phyloP scores from a whole-genome alignment of 2,797 vertebrate genomes.

The Rhinophrynus dorsalis region DNA sequence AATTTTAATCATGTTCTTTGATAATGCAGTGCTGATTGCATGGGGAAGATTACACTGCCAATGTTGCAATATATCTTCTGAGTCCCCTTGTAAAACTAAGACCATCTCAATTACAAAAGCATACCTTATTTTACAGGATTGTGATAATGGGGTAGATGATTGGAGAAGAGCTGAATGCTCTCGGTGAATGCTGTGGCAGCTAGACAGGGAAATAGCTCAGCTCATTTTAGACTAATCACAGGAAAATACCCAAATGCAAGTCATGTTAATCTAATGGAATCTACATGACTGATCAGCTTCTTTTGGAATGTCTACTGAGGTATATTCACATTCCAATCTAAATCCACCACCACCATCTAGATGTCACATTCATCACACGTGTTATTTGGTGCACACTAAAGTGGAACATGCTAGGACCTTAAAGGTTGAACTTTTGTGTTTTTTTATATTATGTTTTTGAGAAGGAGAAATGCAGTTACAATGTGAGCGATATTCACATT shows the following conservation, averaged over 20 bases:
- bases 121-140: not conserved
- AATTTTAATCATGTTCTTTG: not conserved
- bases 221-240: not conserved
- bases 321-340: not conserved
- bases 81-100: not conserved
- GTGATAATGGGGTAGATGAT: slow-evolving; percentile 25
- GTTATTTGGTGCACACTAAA: no score
- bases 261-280: slow-evolving; percentile 31
- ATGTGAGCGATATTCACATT: not conserved
- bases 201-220: slow-evolving; percentile 17
- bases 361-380: no score
- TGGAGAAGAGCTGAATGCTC: not conserved
- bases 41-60: not conserved
- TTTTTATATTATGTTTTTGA: no score
- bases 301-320: not conserved
- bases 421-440: no score
- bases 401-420: no score
- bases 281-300: not conserved
- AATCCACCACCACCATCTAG: no score
- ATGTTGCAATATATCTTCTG: not conserved
- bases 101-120: not conserved
- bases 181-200: not conserved
- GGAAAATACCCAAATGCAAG: no score
- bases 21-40: not conserved
- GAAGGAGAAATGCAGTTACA: not conserved